Evolutionary conservation across 2,797 vertebrate species (phyloP).

Genomic region (Cetoscarus ocellatus): DNA sequence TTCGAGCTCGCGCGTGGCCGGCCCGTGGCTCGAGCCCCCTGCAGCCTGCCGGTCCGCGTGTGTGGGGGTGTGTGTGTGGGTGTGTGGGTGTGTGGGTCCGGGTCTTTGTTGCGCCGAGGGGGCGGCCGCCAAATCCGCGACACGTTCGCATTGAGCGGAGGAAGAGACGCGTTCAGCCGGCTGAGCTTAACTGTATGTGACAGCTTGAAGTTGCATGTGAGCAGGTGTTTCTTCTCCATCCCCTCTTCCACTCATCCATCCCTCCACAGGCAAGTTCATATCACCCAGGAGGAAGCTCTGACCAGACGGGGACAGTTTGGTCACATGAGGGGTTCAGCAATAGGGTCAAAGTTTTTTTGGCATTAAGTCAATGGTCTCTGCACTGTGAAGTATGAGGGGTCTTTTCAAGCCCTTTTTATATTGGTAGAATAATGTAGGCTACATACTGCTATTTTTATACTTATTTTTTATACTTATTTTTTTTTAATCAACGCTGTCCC

Average conservation of each 20-base stretch:
- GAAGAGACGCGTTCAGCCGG: conserved; percentile 66
- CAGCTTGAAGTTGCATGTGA: conserved; percentile 79
- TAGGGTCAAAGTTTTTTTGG: conserved; percentile 13
- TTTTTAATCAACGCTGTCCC: too few relatives aligned
- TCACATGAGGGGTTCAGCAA: conserved; percentile 38
- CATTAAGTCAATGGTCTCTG: conserved; percentile 10
- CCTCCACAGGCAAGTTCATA: conserved; percentile 52
- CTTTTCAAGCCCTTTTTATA: too few relatives aligned
- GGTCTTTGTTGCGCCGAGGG: conserved; percentile 62
- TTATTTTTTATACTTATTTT: too few relatives aligned
- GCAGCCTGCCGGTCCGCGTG: conserved; percentile 21
- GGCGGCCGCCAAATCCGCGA: conserved; percentile 64
- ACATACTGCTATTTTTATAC: too few relatives aligned
- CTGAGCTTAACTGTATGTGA: conserved; percentile 81
- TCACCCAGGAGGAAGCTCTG: conserved; percentile 48
- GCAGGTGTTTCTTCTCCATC: conserved; percentile 79
- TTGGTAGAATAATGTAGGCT: too few relatives aligned
- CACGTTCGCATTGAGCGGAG: conserved; percentile 51
- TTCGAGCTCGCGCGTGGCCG: conserved; percentile 80
- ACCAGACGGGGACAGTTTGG: conserved; percentile 49
- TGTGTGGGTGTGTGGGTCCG: conserved; percentile 54
- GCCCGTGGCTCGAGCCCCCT: conserved; percentile 77
- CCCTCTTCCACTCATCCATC: conserved; percentile 51
- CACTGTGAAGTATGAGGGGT: conserved; percentile 11
- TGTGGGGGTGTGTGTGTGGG: conserved; percentile 35